phyloP scores from a whole-genome alignment of 1,140 invertebrate species.

The Streblospio benedicti region DNA sequence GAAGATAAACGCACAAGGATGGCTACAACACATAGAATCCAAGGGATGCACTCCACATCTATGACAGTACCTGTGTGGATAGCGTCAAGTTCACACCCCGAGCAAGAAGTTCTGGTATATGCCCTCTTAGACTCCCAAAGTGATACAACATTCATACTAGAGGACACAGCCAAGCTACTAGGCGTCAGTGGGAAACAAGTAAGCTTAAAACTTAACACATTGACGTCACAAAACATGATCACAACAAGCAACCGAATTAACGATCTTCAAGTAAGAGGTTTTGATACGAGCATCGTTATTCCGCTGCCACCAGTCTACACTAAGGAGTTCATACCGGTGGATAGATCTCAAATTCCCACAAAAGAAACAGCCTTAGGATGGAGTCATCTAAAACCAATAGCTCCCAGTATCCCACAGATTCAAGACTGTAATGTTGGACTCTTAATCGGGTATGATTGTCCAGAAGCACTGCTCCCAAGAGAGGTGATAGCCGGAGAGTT shows the following conservation, averaged over 20 bases:
- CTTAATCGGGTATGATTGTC: slow-evolving; percentile 6
- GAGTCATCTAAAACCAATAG: neutral
- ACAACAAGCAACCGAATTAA: neutral
- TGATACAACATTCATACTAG: slow-evolving; percentile 4
- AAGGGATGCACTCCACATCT: too few species aligned
- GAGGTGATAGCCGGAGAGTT: neutral
- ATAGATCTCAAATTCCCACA: slow-evolving; percentile 9
- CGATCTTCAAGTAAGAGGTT: slow-evolving; percentile 1
- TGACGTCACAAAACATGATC: neutral
- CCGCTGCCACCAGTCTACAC: slow-evolving; percentile 1
- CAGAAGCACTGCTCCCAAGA: neutral
- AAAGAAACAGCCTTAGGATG: neutral
- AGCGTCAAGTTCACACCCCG: neutral
- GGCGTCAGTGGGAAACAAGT: neutral
- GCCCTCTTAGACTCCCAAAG: neutral
- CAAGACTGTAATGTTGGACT: slow-evolving; percentile 7
- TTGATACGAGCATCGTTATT: neutral
- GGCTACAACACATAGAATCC: too few species aligned
- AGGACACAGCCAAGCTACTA: neutral
- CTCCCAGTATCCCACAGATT: neutral
- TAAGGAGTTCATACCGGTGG: neutral
- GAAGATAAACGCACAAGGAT: too few species aligned
- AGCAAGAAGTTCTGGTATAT: too few species aligned
- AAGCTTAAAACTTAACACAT: neutral
- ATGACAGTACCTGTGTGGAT: slow-evolving; percentile 7